Evolutionary conservation across 2,113 vertebrate genomes (phyloP), one percentile per base, ranked within the genome.

Genomic region (Strix uralensis): DNA sequence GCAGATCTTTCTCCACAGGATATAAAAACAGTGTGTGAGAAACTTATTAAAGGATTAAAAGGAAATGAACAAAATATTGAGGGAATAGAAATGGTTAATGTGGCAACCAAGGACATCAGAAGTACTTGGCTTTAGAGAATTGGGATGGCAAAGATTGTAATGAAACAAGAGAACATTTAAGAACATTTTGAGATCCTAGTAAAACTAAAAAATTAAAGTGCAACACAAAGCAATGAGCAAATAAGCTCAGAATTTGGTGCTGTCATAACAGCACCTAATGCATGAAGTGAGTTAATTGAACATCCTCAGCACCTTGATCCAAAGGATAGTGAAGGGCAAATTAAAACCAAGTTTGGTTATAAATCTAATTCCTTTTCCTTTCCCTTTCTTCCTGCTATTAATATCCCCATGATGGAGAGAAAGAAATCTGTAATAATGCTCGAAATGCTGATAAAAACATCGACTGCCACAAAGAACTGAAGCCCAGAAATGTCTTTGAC

Each of bases 241-340:
- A 72, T 49, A 75, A 82, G 86, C 15, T 70, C 29, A 63, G 25
- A 71, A 90, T 85, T 30, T 82, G 86, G 16, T 14, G 14, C 18
- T 81, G 27, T 40, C 10, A 1, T 21, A 66, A 40, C 10, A 81
- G 10, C 20, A 67, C 57, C 16, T 78, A 70, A 17, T 0, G 0
- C 29, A 38, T 15, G 13, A 14, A 42, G 25, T 8, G 46, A 91
- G 9, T n/a, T 75, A 82, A 79, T 7, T 32, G 36, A 79, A 92
- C 88, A 23, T 71, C 27, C 11, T 36, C 19, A 47, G 29, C 6
- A 4, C 13, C 58, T 80, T 59, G 29, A 52, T 72, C 22, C 12
- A 88, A 90, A 88, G 17, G 2, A 90, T 80, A 29, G 26, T 36
- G 36, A 71, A 88, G 7, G 14, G 18, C 7, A 70, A 88, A 86